Conservation (phyloP, 2,888 invertebrate genomes). For the Trypoxylon attenuatum region DNA sequence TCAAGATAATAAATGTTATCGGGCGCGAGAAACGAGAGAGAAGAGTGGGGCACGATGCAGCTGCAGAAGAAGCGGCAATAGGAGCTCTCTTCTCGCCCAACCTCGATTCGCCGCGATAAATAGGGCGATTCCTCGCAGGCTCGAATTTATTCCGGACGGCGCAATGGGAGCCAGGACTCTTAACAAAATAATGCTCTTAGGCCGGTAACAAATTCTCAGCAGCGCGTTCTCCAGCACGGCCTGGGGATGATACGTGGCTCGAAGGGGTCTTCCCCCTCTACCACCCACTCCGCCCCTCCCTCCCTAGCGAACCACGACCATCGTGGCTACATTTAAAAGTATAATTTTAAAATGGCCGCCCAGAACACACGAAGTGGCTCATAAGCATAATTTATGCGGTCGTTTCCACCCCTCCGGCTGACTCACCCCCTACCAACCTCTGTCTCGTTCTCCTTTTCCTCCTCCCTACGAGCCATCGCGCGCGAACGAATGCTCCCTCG, state of each 20-base stretch:
- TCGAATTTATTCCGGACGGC: constrained; percentile 37
- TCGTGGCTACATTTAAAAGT: constrained; percentile 53
- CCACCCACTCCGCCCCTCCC: not conserved
- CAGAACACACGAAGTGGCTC: constrained; percentile 60
- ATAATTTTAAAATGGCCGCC: constrained; percentile 60
- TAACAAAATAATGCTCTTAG: constrained; percentile 44
- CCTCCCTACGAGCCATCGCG: not conserved
- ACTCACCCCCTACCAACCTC: not conserved
- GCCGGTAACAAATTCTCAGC: constrained; percentile 46
- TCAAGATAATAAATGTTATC: constrained; percentile 49
- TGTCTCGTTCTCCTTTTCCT: constrained; percentile 29
- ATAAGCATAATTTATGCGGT: constrained; percentile 62
- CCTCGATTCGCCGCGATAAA: constrained; percentile 28
- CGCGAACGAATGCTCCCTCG: too few species aligned
- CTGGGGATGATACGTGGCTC: constrained; percentile 39
- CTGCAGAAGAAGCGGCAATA: constrained; percentile 23
- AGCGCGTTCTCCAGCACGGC: constrained; percentile 2
- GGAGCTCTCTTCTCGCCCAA: too few species aligned
- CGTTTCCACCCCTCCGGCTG: constrained; percentile 35
- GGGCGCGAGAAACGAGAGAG: constrained; percentile 6
- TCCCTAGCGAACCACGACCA: not conserved
- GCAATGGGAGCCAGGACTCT: constrained; percentile 10
- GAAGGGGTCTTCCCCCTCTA: not conserved
- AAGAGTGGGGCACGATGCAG: constrained; percentile 5
- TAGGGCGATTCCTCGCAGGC: constrained; percentile 11